Base-by-base conservation (phyloP, 37 sponge, comb jelly and placozoan genomes). In the Oscarella lobularis region DNA sequence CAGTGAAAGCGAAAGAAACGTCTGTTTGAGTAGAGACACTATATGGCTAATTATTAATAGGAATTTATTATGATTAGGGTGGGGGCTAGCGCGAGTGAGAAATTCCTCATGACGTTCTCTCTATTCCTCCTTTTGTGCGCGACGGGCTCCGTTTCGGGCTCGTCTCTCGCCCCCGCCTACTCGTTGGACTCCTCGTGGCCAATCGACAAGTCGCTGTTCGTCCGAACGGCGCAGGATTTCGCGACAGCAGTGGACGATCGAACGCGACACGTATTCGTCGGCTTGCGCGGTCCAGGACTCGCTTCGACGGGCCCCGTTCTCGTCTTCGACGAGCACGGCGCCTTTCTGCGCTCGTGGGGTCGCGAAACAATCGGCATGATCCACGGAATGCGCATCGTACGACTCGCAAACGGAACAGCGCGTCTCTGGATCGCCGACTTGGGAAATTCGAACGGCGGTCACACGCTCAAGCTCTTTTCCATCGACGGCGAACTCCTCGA, bases 161-260 rank as follows among this genome's bases (percentile, higher is more conserved):
- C n/a, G n/a, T n/a, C n/a, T n/a, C n/a, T n/a, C n/a, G n/a, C n/a
- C n/a, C n/a, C n/a, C n/a, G n/a, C n/a, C 60, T 68, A 68, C 71
- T 34, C 29, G 31, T 5, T 68, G 71, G 71, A 68, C 71, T 5
- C 71, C 31, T 34, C 29, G 35, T 68, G 71, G 71, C 71, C 71
- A 14, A 30, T 29, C 29, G 31, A 68, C 31, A 5, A 5, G 31
- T 68, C 71, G 6, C 9, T 27, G 20, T 48, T 48, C 20, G 29
- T 68, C 6, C 5, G 5, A 4, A 30, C 71, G 5, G 71, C 29
- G 6, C 71, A 68, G 31, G 29, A 4, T 29, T 68, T 68, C 31
- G 29, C 31, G 4, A 14, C 31, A 14, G 71, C 29, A 68, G 71
- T 68, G 31, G 71, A 68, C 71, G 29, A 68, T 5, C 35, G 5